Conservation (phyloP, 1,140 invertebrate genomes). For the Platyscapa corneri region DNA sequence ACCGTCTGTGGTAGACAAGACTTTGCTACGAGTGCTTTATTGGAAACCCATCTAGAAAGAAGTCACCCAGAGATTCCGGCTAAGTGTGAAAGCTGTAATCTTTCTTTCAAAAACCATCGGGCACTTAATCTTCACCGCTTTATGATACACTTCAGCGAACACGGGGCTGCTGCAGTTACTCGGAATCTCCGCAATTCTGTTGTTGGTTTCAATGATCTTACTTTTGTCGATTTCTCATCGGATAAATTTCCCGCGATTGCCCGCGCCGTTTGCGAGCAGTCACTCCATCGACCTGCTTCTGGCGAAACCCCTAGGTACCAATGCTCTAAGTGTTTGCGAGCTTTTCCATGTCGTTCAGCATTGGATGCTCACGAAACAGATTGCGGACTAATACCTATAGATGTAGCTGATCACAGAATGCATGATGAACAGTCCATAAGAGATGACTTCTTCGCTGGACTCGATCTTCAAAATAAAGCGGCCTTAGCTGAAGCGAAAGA, state of each 20-base stretch:
- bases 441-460: slow-evolving; percentile 86
- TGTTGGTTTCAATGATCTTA: slow-evolving; percentile 83
- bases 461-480: slow-evolving; percentile 84
- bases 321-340: slow-evolving; percentile 82
- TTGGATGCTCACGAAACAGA: slow-evolving; percentile 80
- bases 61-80: slow-evolving; percentile 78
- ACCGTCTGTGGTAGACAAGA: slow-evolving; percentile 78
- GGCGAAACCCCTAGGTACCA: slow-evolving; percentile 79
- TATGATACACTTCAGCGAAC: slow-evolving; percentile 76
- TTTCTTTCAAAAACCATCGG: slow-evolving; percentile 81
- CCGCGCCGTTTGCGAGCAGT: slow-evolving; percentile 82
- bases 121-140: slow-evolving; percentile 81
- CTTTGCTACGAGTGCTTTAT: slow-evolving; percentile 76
- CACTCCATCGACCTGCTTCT: slow-evolving; percentile 77
- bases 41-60: slow-evolving; percentile 83
- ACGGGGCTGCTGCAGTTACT: slow-evolving; percentile 49
- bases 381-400: slow-evolving; percentile 67
- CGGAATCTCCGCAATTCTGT: slow-evolving; percentile 64
- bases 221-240: slow-evolving; percentile 85
- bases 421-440: slow-evolving; percentile 76
- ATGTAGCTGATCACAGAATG: slow-evolving; percentile 49
- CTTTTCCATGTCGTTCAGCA: slow-evolving; percentile 84
- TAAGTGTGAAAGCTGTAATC: slow-evolving; percentile 82
- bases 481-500: slow-evolving; percentile 70
- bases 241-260: slow-evolving; percentile 87